Base-by-base conservation (phyloP, 2,113 vertebrate species). In the Ophiodon elongatus region DNA sequence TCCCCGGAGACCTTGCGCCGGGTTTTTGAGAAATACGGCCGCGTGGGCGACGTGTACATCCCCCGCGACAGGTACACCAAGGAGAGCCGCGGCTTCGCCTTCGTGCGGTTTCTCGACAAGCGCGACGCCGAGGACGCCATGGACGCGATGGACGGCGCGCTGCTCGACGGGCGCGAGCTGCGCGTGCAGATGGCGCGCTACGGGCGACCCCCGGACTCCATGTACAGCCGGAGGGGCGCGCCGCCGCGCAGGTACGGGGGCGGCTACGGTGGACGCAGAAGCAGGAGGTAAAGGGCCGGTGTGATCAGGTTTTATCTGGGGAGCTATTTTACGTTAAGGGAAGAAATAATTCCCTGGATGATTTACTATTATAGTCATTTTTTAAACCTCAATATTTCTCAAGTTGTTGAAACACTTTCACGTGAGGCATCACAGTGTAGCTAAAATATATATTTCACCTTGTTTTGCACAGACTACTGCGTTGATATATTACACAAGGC, bases 131-230 rank as follows among this genome's bases (percentile, higher is more conserved):
- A 99, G 63, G 98, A 99, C 87, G 98, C 98, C 0, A 99, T 99
- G 97, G 98, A 99, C 69, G 98, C 98, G 39, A 98, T 99, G 98
- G 98, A 99, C 65, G 97, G 98, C 0, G 98, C 98, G 7, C 95
- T 98, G 85, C 94, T 99, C 33, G 98, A 99, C 86, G 97, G 98
- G 6, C 95, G 98, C 6, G 98, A 99, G 84, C 95, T 99, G 6
- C 95, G 98, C 0, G 98, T 99, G 73, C 98, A 99, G 93, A 99
- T 99, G 98, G 98, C 98, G 70, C 97, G 98, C 4, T 99, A 99
- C 82, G 97, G 98, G 56, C 94, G 98, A 0, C 98, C 98, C 0
- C 98, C 97, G 0, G 98, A 99, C 80, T 98, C 98, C 0, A 97
- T 98, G 93, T 96, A 98, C 89, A 96, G 97, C 85, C 96, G 97